phyloP scores from a whole-genome alignment of 2,113 vertebrate species.

The Oenanthe oenanthe region DNA sequence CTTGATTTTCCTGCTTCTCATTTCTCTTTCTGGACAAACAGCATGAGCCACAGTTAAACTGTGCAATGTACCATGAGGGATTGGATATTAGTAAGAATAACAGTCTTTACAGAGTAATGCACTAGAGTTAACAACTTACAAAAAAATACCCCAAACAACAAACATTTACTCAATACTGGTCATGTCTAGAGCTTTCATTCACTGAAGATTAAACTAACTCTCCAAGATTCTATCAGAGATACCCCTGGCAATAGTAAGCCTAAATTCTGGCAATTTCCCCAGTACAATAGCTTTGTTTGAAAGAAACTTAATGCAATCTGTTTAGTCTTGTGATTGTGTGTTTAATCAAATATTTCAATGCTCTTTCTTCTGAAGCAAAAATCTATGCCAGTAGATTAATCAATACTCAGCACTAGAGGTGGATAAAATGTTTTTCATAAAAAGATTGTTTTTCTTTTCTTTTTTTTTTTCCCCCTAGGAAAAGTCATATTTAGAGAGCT shows the following conservation, averaged over 20 bases:
- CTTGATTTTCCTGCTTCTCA: slow-evolving; percentile 63
- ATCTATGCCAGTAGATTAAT: slow-evolving; percentile 50
- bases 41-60: slow-evolving; percentile 42
- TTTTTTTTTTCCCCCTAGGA: neutral
- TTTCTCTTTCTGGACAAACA: slow-evolving; percentile 54
- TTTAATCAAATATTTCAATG: slow-evolving; percentile 65
- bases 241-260: neutral
- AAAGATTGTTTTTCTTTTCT: neutral
- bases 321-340: neutral
- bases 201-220: neutral
- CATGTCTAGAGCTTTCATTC: neutral
- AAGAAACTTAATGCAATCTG: neutral
- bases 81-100: slow-evolving; percentile 15
- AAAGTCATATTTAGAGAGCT: neutral
- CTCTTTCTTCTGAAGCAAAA: slow-evolving; percentile 63
- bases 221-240: neutral
- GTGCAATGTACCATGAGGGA: neutral
- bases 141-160: neutral
- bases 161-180: neutral
- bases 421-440: neutral
- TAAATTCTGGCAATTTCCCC: neutral
- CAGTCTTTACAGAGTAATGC: neutral
- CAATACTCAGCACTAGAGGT: neutral
- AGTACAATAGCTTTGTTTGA: neutral
- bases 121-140: neutral